Conservation (phyloP, 2,888 invertebrate genomes). For the Podabrus alpinus region DNA sequence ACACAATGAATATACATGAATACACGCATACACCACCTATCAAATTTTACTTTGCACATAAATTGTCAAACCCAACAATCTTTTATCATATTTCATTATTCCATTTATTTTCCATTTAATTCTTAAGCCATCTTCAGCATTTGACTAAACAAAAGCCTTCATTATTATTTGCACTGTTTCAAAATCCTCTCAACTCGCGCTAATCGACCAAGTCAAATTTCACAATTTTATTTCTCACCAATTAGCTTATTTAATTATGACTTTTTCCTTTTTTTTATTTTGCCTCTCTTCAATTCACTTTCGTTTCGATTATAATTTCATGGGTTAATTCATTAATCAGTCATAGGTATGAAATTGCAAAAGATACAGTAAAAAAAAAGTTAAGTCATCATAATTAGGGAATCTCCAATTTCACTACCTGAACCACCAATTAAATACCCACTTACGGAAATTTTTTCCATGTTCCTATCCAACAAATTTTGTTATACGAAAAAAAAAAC, state of each 20-base stretch:
- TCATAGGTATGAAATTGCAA: too few species aligned
- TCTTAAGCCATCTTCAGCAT: neutral
- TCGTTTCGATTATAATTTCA: too few species aligned
- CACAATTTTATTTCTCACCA: too few species aligned
- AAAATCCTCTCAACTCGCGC: neutral
- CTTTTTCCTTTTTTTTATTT: too few species aligned
- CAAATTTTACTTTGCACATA: conserved; percentile 6
- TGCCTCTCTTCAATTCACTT: too few species aligned
- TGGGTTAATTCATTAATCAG: too few species aligned
- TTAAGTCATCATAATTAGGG: neutral
- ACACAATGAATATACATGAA: conserved; percentile 28
- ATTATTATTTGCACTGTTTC: neutral
- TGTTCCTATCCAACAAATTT: neutral
- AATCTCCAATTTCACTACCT: neutral
- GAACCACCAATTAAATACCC: neutral
- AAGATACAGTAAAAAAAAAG: neutral
- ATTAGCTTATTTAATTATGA: too few species aligned
- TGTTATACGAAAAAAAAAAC: too few species aligned
- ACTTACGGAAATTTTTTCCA: neutral
- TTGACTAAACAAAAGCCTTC: neutral
- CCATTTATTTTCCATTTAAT: neutral
- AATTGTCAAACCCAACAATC: neutral
- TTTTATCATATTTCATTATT: neutral
- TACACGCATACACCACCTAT: conserved; percentile 25
- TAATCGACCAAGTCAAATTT: too few species aligned